Evolutionary conservation across 2,888 invertebrate genomes (phyloP).

Genomic region (Pachymerium ferrugineum): DNA sequence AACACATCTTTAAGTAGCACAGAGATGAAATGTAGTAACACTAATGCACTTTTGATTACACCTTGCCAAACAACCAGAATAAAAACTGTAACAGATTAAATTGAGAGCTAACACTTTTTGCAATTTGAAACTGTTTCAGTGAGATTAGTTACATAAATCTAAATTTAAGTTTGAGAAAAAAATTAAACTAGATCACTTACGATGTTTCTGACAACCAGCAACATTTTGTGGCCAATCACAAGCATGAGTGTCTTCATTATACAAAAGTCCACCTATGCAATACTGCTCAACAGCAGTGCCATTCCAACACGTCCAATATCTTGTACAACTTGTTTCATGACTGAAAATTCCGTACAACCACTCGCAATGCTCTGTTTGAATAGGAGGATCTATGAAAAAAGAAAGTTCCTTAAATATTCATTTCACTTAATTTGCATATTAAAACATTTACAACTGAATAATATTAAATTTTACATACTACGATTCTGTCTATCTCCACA

Average conservation of each 20-base stretch:
- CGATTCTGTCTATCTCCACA: conserved; percentile 43
- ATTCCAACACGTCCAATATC: conserved; percentile 94
- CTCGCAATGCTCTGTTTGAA: conserved; percentile 79
- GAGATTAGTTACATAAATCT: too few relatives aligned
- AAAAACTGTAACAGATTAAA: too few relatives aligned
- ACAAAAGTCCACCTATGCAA: conserved; percentile 82
- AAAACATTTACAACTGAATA: not conserved
- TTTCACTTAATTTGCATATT: not conserved
- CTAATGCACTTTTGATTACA: too few relatives aligned
- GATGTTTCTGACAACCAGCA: conserved; percentile 88
- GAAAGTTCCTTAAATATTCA: not conserved
- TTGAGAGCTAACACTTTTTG: too few relatives aligned
- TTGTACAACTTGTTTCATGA: conserved; percentile 85
- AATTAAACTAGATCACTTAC: conserved; percentile 60
- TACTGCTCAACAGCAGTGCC: conserved; percentile 87
- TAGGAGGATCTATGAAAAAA: conserved; percentile 62
- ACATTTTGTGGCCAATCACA: conserved; percentile 94
- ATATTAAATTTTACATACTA: too few relatives aligned
- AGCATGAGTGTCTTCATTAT: conserved; percentile 83
- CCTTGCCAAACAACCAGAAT: too few relatives aligned
- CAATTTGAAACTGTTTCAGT: too few relatives aligned
- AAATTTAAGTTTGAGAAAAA: too few relatives aligned
- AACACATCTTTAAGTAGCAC: too few relatives aligned
- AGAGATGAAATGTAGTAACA: too few relatives aligned
- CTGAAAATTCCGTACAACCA: conserved; percentile 92